A percentile compares a stretch with the other conserved stretches of the same genome.
phyloP scores from a whole-genome alignment of 2,797 vertebrate genomes.

The Periophthalmus magnuspinnatus region DNA sequence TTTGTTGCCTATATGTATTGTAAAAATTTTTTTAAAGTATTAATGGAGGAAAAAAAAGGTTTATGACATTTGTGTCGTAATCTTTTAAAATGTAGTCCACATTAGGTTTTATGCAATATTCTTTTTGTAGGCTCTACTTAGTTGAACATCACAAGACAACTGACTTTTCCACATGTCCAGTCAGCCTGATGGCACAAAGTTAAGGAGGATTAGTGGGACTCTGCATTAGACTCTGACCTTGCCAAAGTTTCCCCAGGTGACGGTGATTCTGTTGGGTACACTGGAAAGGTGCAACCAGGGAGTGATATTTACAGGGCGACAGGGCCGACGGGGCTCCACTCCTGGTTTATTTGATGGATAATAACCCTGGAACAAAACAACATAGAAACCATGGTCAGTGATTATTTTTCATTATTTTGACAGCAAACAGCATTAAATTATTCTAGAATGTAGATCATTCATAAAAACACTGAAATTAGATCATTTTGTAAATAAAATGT shows the following conservation, averaged over 20 bases:
- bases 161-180: not conserved
- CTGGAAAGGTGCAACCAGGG: slow-evolving; percentile 96
- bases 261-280: slow-evolving; percentile 90
- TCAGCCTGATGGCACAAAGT: not conserved
- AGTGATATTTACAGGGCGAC: slow-evolving; percentile 96
- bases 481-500: not conserved
- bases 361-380: slow-evolving; percentile 83
- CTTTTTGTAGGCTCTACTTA: not conserved
- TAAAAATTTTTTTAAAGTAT: not conserved
- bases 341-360: slow-evolving; percentile 98
- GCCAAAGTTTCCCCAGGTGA: slow-evolving; percentile 98
- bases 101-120: not conserved
- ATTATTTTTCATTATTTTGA: not conserved
- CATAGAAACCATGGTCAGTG: not conserved
- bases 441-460: not conserved
- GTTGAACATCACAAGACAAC: not conserved
- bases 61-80: not conserved
- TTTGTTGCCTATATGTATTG: not conserved
- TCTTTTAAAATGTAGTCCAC: not conserved
- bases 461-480: not conserved
- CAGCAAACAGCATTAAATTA: not conserved
- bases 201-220: not conserved
- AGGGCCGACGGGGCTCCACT: slow-evolving; percentile 95
- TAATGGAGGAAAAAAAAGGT: no score
- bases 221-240: slow-evolving; percentile 79